phyloP scores from a whole-genome alignment of 2,113 vertebrate species.

The Upupa epops region DNA sequence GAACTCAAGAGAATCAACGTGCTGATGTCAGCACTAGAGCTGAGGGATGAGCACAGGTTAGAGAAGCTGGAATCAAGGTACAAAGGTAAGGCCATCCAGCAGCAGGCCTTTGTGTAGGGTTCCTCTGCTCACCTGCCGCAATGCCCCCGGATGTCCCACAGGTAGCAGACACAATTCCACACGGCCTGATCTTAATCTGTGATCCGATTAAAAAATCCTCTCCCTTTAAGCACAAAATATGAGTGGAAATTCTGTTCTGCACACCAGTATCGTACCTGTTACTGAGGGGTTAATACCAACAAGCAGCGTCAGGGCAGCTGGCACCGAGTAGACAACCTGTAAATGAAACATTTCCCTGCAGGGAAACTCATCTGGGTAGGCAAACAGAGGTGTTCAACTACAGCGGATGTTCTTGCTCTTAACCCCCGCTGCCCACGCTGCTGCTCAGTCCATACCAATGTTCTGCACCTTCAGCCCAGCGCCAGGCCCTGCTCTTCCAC shows the following conservation, averaged over 20 bases:
- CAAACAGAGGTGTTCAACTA: neutral
- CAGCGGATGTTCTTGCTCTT: too few species aligned
- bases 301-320: conserved; percentile 79
- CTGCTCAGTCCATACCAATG: too few species aligned
- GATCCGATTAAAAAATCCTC: neutral
- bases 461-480: too few species aligned
- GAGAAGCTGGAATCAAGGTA: rapidly evolving
- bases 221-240: neutral
- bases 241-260: neutral
- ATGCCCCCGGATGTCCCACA: neutral
- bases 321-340: conserved; percentile 85
- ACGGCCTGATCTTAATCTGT: neutral
- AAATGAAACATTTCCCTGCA: neutral
- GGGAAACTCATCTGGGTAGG: neutral
- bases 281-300: conserved; percentile 78
- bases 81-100: neutral
- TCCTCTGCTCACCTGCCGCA: neutral
- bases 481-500: too few species aligned
- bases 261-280: conserved; percentile 80
- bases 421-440: too few species aligned
- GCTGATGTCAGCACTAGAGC: neutral
- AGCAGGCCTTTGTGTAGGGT: neutral
- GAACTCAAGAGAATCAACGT: neutral
- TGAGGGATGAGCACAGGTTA: neutral
- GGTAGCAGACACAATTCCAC: neutral